These are phyloP conservation scores for Parambassis ranga DNA, from an alignment of 2,797 vertebrate species.

Conservation along the genomic window DNA sequence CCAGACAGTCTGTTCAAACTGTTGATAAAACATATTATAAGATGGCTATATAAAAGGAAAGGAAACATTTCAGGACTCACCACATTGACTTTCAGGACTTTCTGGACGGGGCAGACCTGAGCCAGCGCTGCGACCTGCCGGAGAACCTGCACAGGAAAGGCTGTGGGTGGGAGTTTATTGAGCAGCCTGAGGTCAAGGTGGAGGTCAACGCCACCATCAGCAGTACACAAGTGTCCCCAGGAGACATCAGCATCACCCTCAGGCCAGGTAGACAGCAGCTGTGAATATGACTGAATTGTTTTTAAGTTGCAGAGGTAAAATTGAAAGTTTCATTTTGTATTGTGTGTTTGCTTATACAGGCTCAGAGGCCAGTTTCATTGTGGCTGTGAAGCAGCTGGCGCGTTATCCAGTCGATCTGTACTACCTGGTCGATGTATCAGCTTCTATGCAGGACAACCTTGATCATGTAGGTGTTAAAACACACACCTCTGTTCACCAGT, in stretches of 20 bases:
- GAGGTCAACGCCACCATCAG: conserved; percentile 78
- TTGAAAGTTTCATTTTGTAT: neutral
- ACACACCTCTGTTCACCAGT: too few species aligned
- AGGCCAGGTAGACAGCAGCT: conserved; percentile 83
- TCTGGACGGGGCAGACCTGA: conserved; percentile 79
- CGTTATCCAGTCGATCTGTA: conserved; percentile 97
- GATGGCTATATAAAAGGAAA: too few species aligned
- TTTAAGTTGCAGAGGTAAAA: neutral
- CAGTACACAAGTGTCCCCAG: conserved; percentile 89
- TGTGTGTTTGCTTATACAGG: conserved; percentile 75
- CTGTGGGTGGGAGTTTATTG: conserved; percentile 86
- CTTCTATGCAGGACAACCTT: conserved; percentile 96
- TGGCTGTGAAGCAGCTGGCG: conserved; percentile 89
- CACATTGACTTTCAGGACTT: conserved; percentile 84
- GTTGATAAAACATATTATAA: neutral
- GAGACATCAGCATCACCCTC: conserved; percentile 85
- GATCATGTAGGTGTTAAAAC: conserved; percentile 76
- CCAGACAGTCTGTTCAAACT: too few species aligned
- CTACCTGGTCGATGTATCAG: conserved; percentile 97
- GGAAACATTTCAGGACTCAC: neutral
- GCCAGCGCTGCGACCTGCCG: conserved; percentile 87
- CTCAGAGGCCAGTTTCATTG: conserved; percentile 85
- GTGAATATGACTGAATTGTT: neutral
- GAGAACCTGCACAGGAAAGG: conserved; percentile 86
- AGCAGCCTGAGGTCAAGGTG: conserved; percentile 83